Percentiles rank a stretch among this genome's conserved stretches.
These are phyloP conservation scores for Cheirogaleus medius DNA, from an alignment of 2,113 vertebrate genomes.

Conservation along the genomic window DNA sequence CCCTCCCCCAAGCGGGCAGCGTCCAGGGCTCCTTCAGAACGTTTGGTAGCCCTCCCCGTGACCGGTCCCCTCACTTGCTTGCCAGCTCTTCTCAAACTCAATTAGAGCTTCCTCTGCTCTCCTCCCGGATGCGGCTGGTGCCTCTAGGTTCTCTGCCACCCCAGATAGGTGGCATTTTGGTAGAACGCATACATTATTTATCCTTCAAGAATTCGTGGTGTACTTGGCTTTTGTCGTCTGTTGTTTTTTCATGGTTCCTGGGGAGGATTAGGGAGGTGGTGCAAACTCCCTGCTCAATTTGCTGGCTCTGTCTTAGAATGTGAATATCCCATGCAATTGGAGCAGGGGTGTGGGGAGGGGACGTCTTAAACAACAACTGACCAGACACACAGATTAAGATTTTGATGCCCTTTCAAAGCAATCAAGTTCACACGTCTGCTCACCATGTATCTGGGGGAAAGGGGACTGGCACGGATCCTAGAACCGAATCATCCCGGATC, in stretches of 20 bases:
- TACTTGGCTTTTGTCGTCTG: not conserved
- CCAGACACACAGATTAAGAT: not conserved
- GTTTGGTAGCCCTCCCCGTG: not conserved
- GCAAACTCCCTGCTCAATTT: not conserved
- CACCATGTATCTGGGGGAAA: not conserved
- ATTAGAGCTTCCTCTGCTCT: not conserved
- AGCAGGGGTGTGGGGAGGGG: not conserved
- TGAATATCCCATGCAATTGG: not conserved
- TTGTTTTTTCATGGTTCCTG: not conserved
- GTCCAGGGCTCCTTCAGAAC: not conserved
- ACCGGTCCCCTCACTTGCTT: not conserved
- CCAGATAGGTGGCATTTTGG: not conserved
- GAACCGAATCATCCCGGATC: not conserved
- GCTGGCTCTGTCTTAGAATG: not conserved
- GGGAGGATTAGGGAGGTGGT: not conserved
- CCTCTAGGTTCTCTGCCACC: too few relatives aligned
- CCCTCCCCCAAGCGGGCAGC: not conserved
- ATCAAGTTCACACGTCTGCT: not conserved
- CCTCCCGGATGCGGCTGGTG: not conserved
- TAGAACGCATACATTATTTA: not conserved
- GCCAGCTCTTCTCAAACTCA: not conserved
- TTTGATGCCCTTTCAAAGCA: not conserved
- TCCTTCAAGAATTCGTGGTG: not conserved
- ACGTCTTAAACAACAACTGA: not conserved
- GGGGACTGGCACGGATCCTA: not conserved